Percentiles rank a stretch among this genome's conserved stretches.
Evolutionary conservation across 2,113 vertebrate species (phyloP).

Genomic region (Syngnathus scovelli): DNA sequence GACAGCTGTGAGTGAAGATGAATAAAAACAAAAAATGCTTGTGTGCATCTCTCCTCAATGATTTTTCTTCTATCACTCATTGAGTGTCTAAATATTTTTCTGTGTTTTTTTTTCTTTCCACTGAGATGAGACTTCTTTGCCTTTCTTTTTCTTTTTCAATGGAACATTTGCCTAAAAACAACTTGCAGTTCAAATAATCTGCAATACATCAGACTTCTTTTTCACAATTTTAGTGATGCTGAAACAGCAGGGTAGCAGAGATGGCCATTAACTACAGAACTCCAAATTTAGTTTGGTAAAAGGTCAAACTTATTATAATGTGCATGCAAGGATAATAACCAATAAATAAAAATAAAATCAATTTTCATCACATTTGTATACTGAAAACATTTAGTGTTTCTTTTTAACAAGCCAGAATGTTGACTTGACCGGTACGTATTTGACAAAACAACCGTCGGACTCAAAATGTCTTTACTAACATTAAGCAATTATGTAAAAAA

Average conservation of each 20-base stretch:
- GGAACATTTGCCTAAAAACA: neutral
- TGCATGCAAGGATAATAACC: no score
- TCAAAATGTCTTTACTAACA: no score
- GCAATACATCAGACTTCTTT: neutral
- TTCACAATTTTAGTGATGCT: neutral
- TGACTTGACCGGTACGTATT: no score
- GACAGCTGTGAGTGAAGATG: constrained; percentile 6
- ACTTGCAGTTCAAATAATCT: neutral
- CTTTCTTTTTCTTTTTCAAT: neutral
- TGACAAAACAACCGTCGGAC: no score
- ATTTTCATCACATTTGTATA: no score
- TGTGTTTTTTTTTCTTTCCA: neutral
- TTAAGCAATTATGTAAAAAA: no score
- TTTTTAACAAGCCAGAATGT: no score
- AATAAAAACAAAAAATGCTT: constrained; percentile 15
- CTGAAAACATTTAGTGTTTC: no score
- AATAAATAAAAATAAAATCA: no score
- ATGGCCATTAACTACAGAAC: neutral
- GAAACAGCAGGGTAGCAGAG: neutral
- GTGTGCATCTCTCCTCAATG: neutral
- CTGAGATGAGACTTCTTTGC: neutral
- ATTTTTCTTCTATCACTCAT: neutral
- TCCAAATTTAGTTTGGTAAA: neutral
- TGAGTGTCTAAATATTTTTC: neutral
- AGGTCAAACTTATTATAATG: no score